Base-by-base conservation (phyloP, 2,797 vertebrate genomes). In the Hoplostethus mediterraneus region DNA sequence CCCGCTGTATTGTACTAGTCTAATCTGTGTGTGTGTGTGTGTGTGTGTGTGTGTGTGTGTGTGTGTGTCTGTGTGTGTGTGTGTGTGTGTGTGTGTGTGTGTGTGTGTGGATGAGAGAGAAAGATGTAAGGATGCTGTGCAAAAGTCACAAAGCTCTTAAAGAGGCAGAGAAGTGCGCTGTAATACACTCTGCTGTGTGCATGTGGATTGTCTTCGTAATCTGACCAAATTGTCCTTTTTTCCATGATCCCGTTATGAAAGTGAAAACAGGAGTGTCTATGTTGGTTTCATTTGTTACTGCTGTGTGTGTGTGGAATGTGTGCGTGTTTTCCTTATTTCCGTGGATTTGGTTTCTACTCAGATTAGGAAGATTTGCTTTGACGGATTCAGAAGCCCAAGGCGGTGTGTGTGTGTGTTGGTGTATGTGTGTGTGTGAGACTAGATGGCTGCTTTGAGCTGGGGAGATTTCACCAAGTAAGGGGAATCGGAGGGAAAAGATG, bases 181-280 rank as follows among this genome's bases (percentile, higher is more conserved):
- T 58, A 44, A 64, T 48, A 51, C 67, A 28, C 53, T 61, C 13
- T 33, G 31, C 11, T 47, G 13, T 47, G 17, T 51, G 33, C 48
- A 67, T 57, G 49, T 65, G 58, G 68, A 93, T 95, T 95, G 93
- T 92, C 87, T 93, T 93, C 90, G 94, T 95, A 93, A 95, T 96
- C 94, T 95, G 95, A 96, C 94, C 94, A 94, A 94, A 90, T 94
- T 96, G 94, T 95, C 90, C 92, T 94, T 95, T 96, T 96, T 91
- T 21, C 93, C 91, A 95, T 96, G 92, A 93, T 95, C 92, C 93
- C 84, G 81, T 79, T 79, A 76, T 90, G 82, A 92, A 92, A 93
- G 86, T 89, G 89, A 89, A 93, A 45, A 63, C 63, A 14, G 89
- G 94, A 88, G 92, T 94, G 38, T 51, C 44, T 59, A 33, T 60